Percentiles rank a stretch among this genome's conserved stretches.
Conservation (phyloP, 1,140 invertebrate species). For the Panagrolaimus sp. region DNA sequence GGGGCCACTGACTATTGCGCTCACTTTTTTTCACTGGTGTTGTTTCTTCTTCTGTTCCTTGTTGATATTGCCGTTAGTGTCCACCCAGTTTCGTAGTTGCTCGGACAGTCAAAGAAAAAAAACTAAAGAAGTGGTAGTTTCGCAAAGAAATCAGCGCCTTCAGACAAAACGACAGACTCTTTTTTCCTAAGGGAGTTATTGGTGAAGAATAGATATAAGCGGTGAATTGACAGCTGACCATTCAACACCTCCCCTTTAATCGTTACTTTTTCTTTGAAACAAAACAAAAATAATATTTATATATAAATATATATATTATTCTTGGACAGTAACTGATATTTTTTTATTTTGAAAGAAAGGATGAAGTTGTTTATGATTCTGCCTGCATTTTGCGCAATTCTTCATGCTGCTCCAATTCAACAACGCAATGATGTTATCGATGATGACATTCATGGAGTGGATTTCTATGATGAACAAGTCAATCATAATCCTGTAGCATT, state of each 20-base stretch:
- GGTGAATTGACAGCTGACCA: conserved; percentile 9
- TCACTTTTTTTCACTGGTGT: background rate
- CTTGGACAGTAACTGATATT: too few relatives aligned
- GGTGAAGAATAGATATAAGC: background rate
- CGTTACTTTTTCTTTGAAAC: too few relatives aligned
- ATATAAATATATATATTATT: too few relatives aligned
- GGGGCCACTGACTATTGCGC: background rate
- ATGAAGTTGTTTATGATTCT: too few relatives aligned
- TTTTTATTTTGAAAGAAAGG: too few relatives aligned
- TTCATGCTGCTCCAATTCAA: background rate
- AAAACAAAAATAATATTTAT: too few relatives aligned
- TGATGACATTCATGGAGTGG: background rate
- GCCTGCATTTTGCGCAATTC: background rate
- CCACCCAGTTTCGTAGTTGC: background rate
- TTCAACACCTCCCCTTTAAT: too few relatives aligned
- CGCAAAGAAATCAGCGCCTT: background rate
- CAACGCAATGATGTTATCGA: background rate
- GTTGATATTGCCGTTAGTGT: conserved; percentile 12
- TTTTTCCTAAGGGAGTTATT: background rate
- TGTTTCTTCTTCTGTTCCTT: background rate
- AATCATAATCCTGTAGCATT: background rate
- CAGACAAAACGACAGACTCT: background rate
- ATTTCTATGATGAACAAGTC: background rate
- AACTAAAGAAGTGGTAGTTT: background rate
- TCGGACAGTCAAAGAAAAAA: background rate